Conservation (phyloP, 2,797 vertebrate species). For the Hemibagrus guttatus region DNA sequence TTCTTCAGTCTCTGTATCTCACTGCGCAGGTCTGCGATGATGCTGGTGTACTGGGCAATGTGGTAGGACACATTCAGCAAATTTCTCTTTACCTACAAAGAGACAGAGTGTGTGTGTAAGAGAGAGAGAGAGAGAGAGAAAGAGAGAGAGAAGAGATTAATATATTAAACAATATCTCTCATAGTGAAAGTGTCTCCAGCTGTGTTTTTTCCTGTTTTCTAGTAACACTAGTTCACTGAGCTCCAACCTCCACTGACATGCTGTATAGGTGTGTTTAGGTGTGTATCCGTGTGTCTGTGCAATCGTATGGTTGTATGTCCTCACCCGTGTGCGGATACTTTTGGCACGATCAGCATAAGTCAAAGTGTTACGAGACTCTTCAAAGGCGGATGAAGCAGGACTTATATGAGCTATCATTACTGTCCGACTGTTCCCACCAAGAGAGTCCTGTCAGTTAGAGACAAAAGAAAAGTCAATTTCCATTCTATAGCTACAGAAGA, state of each 20-base stretch:
- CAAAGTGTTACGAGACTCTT: constrained; percentile 91
- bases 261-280: neutral
- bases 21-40: constrained; percentile 81
- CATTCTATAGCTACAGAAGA: neutral
- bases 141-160: neutral
- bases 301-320: constrained; percentile 27
- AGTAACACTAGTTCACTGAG: neutral
- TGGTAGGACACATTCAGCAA: constrained; percentile 84
- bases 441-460: constrained; percentile 78
- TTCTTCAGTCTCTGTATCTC: constrained; percentile 85
- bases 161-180: neutral
- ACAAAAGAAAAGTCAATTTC: neutral
- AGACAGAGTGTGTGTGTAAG: too few relatives aligned
- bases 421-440: constrained; percentile 88
- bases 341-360: constrained; percentile 90
- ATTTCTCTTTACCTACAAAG: constrained; percentile 85
- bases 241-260: neutral
- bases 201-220: neutral
- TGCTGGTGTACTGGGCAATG: constrained; percentile 88
- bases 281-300: neutral
- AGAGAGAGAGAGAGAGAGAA: neutral
- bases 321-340: constrained; percentile 87
- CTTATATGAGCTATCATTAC: constrained; percentile 97
- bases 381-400: constrained; percentile 87
- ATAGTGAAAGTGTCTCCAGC: neutral